These are phyloP conservation scores for Calvadosia cruxmelitensis DNA, from an alignment of 30 jellyfish, hydroid and myxozoan species.

Conservation along the genomic window DNA sequence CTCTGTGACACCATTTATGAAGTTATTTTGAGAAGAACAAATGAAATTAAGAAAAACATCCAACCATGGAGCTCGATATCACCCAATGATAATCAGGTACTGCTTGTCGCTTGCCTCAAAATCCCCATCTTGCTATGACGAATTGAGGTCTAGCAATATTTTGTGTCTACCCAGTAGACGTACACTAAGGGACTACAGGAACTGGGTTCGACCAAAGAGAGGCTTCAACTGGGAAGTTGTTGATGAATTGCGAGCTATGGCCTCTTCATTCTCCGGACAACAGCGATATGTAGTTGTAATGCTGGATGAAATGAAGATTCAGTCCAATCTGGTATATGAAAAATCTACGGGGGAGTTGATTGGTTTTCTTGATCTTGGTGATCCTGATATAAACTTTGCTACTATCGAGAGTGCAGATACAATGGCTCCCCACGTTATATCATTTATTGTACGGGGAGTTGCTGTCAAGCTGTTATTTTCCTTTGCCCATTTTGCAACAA, in stretches of 20 bases:
- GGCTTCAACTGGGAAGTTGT: slow-evolving; percentile 29
- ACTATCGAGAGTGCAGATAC: slow-evolving; percentile 11
- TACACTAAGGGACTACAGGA: slow-evolving; percentile 28
- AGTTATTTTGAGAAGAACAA: slow-evolving; percentile 24
- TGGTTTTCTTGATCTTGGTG: slow-evolving; percentile 34
- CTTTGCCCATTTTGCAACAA: slow-evolving; percentile 32
- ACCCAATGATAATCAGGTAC: slow-evolving; percentile 25
- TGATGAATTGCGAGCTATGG: slow-evolving; percentile 8
- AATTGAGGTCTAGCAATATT: slow-evolving; percentile 12
- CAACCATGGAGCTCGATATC: slow-evolving; percentile 12
- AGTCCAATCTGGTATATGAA: slow-evolving; percentile 35
- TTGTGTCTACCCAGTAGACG: slow-evolving; percentile 23
- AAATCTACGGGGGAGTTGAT: slow-evolving; percentile 29
- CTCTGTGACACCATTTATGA: slow-evolving; percentile 31
- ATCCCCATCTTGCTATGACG: slow-evolving; percentile 47
- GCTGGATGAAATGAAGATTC: slow-evolving; percentile 32
- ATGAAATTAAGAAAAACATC: slow-evolving; percentile 5
- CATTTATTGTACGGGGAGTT: slow-evolving; percentile 19
- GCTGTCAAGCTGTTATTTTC: slow-evolving; percentile 16
- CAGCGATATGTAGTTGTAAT: slow-evolving; percentile 28
- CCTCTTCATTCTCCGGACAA: slow-evolving; percentile 4
- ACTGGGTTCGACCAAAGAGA: slow-evolving; percentile 21
- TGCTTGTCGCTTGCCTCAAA: slow-evolving; percentile 31
- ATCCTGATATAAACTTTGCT: slow-evolving; percentile 28
- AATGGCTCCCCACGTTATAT: slow-evolving; percentile 32